Evolutionary conservation across 2,797 vertebrate species (phyloP).

Genomic region (Eleutherodactylus coqui): DNA sequence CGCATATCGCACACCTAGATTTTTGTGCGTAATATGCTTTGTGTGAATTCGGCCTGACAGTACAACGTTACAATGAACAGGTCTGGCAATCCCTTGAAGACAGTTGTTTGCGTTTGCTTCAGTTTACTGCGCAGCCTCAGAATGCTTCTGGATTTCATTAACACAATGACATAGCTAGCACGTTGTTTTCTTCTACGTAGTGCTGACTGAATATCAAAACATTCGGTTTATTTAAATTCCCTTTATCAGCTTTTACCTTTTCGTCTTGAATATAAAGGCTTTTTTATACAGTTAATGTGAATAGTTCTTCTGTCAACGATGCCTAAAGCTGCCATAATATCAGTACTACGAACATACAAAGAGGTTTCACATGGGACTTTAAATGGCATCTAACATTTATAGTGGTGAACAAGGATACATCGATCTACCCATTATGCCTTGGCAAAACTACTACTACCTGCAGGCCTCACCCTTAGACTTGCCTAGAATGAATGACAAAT

Average conservation of each 20-base stretch:
- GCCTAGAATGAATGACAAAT: constrained; percentile 6
- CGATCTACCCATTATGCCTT: background rate
- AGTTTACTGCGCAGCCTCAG: background rate
- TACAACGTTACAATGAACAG: background rate
- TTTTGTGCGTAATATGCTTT: too few species aligned
- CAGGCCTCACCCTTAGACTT: background rate
- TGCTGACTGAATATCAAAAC: constrained; percentile 34
- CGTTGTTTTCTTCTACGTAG: too few species aligned
- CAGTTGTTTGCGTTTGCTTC: background rate
- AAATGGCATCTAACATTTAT: constrained; percentile 35
- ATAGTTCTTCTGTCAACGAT: constrained; percentile 14
- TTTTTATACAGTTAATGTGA: background rate
- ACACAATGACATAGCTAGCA: constrained; percentile 26
- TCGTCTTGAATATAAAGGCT: background rate
- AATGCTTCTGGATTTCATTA: constrained; percentile 14
- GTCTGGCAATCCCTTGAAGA: background rate
- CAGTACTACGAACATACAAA: constrained; percentile 48
- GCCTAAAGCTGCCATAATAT: constrained; percentile 50
- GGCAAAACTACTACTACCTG: background rate
- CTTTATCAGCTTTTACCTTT: constrained; percentile 40
- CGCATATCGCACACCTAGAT: too few species aligned
- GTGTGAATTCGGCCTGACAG: too few species aligned
- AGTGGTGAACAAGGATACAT: background rate
- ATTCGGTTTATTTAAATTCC: constrained; percentile 44
- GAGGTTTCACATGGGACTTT: constrained; percentile 24